Evolutionary conservation across 2,888 invertebrate species (phyloP).

Genomic region (Zonitis immaculata): DNA sequence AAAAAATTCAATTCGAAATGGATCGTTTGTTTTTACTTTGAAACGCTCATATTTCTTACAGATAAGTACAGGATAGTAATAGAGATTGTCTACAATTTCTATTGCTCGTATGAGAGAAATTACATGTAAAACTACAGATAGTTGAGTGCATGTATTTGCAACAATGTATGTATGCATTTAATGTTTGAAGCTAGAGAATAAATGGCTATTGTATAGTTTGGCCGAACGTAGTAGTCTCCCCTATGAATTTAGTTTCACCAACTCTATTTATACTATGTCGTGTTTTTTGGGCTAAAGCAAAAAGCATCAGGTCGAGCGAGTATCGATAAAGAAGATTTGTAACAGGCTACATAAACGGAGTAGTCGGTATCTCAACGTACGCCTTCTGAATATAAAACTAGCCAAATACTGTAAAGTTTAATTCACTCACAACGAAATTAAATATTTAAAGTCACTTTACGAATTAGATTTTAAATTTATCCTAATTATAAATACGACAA

Average conservation of each 20-base stretch:
- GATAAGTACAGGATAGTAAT: background rate
- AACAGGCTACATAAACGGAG: slow-evolving; percentile 29
- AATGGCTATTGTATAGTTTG: background rate
- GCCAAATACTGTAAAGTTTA: slow-evolving; percentile 24
- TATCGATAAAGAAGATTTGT: slow-evolving; percentile 40
- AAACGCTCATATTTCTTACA: background rate
- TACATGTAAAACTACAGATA: background rate
- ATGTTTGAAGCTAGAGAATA: background rate
- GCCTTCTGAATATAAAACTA: slow-evolving; percentile 29
- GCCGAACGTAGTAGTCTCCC: background rate
- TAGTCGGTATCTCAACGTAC: slow-evolving; percentile 30
- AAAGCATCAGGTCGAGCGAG: slow-evolving; percentile 32
- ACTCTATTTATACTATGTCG: background rate
- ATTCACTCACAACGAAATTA: slow-evolving; percentile 25
- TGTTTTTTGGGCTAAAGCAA: slow-evolving; percentile 16
- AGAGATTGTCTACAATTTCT: background rate
- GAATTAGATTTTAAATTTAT: background rate
- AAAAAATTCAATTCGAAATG: background rate
- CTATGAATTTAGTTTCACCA: background rate
- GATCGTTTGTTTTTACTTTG: background rate
- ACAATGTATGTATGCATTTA: background rate
- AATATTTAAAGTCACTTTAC: no score
- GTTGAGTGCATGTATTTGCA: background rate
- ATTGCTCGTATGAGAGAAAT: background rate
- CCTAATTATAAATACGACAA: background rate